Evolutionary conservation across 2,888 invertebrate genomes (phyloP), one percentile per base, ranked within the genome.

Genomic region (Thyatira batis): DNA sequence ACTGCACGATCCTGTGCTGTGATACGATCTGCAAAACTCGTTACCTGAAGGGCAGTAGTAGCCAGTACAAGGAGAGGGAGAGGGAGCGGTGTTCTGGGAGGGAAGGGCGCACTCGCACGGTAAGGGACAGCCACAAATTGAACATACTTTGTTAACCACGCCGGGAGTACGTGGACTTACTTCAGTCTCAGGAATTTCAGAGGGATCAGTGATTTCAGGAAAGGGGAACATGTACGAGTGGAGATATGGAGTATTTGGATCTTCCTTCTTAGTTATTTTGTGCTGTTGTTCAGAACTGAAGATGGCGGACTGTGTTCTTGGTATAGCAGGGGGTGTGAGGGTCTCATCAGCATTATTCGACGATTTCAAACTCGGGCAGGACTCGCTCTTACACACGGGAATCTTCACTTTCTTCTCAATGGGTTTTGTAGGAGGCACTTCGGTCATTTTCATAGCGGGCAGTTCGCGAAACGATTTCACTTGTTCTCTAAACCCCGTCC

Each of bases 401-500:
- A 45, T 23, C 25, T 52, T 5, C 30, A 50, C 49, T 54, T 60
- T 65, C 50, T 27, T 51, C 54, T 54, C 52, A 44, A 58, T 49
- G 54, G 57, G 54, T 45, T 53, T 52, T 28, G 55, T 28, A 25
- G 55, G 50, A 27, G 63, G 60, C 55, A 54, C 58, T 49, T 67
- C 57, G 63, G 69, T 57, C 58, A 63, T 58, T 61, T 63, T 67
- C 55, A 63, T 50, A 46, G 64, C 55, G 51, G 68, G 73, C 45
- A 69, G 56, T 54, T 68, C 71, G 20, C 65, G 71, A 53, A 61
- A 57, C 57, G 54, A 65, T 59, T 61, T 68, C 54, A 65, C 67
- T 63, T 67, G 69, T 60, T 76, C 73, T 71, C 67, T 68, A 64
- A 74, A 64, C 60, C 61, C 69, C 70, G 70, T 80, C 80, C 69